phyloP scores from a whole-genome alignment of 2,113 vertebrate species.

The Ovis canadensis region DNA sequence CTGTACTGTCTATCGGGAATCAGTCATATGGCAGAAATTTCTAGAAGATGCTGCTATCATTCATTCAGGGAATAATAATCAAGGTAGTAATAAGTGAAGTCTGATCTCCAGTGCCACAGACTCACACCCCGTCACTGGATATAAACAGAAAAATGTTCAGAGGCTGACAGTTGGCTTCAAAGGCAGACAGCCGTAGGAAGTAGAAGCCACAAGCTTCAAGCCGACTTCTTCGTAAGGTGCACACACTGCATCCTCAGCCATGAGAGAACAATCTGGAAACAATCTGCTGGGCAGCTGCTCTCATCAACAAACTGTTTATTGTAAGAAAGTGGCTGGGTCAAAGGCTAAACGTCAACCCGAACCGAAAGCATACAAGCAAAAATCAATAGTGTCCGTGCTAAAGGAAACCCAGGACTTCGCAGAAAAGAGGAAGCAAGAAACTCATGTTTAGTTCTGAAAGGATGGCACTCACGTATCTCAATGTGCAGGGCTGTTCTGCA shows the following conservation, averaged over 20 bases:
- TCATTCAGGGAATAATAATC: neutral
- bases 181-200: neutral
- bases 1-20: neutral
- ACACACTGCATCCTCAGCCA: slow-evolving; percentile 22
- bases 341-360: slow-evolving; percentile 81
- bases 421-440: neutral
- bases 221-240: slow-evolving; percentile 56
- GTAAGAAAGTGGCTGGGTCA: slow-evolving; percentile 86
- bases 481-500: fast-evolving
- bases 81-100: neutral
- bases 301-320: slow-evolving; percentile 90
- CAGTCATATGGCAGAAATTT: neutral
- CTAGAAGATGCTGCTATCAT: neutral
- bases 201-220: neutral
- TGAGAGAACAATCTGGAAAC: slow-evolving; percentile 85
- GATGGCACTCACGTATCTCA: fast-evolving
- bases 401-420: neutral
- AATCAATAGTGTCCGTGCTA: slow-evolving; percentile 30
- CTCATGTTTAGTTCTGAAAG: neutral
- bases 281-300: slow-evolving; percentile 85
- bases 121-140: neutral
- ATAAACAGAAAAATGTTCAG: neutral
- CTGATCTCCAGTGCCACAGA: neutral
- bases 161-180: neutral
- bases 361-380: slow-evolving; percentile 75